A percentile compares a stretch with the other conserved stretches of the same genome.
Conservation (phyloP, 1,140 invertebrate genomes). For the Geopemphigus sp. region DNA sequence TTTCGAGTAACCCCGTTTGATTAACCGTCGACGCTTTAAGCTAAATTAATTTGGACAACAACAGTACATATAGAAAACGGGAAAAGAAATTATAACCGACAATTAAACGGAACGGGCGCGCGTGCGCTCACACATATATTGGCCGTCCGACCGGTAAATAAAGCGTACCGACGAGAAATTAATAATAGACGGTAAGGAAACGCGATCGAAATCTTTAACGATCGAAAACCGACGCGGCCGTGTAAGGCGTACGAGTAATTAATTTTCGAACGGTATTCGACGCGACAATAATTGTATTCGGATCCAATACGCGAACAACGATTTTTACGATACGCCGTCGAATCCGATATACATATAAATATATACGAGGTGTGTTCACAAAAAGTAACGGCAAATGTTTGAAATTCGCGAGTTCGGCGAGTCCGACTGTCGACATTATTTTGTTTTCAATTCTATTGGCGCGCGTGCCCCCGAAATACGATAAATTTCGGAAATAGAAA, state of each 20-base stretch:
- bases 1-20: not conserved
- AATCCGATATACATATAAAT: too few relatives aligned
- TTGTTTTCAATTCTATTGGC: too few relatives aligned
- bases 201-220: slow-evolving; percentile 7
- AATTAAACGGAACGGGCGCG: slow-evolving; percentile 13
- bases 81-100: slow-evolving; percentile 22
- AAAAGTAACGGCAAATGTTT: too few relatives aligned
- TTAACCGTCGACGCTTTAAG: not conserved
- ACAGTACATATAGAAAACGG: not conserved
- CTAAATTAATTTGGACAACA: slow-evolving; percentile 12
- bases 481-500: too few relatives aligned
- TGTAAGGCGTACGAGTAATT: not conserved
- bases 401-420: too few relatives aligned
- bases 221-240: not conserved
- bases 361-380: too few relatives aligned
- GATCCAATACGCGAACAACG: not conserved
- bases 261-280: not conserved
- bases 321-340: not conserved
- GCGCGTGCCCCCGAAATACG: too few relatives aligned
- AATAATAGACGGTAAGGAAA: not conserved
- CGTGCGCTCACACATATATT: too few relatives aligned
- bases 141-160: not conserved
- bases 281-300: not conserved
- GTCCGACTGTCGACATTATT: too few relatives aligned
- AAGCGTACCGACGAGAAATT: slow-evolving; percentile 19